A percentile compares a stretch with the other conserved stretches of the same genome.
phyloP scores from a whole-genome alignment of 2,113 vertebrate species.

The Setophaga coronata region DNA sequence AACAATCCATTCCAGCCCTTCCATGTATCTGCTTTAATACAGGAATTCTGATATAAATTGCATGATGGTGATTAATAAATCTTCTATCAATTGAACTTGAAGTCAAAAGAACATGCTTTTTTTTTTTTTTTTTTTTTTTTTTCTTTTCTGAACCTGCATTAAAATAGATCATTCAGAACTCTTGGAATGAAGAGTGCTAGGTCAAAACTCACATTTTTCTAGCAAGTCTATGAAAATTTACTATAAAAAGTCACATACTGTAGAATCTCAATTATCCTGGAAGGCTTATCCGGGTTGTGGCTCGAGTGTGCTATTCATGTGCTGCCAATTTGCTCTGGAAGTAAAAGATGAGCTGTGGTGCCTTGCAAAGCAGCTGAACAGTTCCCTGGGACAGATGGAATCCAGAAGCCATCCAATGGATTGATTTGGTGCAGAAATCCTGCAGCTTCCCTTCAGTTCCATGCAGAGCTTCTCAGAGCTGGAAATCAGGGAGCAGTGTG shows the following conservation, averaged over 20 bases:
- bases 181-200: constrained; percentile 2
- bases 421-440: fast-evolving
- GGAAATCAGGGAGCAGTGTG: fast-evolving
- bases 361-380: background rate
- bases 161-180: constrained; percentile 30
- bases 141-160: background rate
- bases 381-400: background rate
- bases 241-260: constrained; percentile 3
- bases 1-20: background rate
- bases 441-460: background rate
- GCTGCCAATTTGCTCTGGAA: background rate
- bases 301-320: background rate
- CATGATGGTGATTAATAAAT: constrained; percentile 7
- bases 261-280: constrained; percentile 23
- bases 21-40: background rate
- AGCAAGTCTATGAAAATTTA: constrained; percentile 2
- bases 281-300: background rate
- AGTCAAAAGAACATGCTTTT: background rate
- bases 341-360: background rate
- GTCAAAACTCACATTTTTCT: constrained; percentile 47
- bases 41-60: background rate
- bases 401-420: background rate
- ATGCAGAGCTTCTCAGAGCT: background rate
- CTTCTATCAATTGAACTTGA: constrained; percentile 5
- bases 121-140: background rate